These are phyloP conservation scores for Yasuhikotakia modesta DNA, from an alignment of 2,797 vertebrate species.

Conservation along the genomic window DNA sequence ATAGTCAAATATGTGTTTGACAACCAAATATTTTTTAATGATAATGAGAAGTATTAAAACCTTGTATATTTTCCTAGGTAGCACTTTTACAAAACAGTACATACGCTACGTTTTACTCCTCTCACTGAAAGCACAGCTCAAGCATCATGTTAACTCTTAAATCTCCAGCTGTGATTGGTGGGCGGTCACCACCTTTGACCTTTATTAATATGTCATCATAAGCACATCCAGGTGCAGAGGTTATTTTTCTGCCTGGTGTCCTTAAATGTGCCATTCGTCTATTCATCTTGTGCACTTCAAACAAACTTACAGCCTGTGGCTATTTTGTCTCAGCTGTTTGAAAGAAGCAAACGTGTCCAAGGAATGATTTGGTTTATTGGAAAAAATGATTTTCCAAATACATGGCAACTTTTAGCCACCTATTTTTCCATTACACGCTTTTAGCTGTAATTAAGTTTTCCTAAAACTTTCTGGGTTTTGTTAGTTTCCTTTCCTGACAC, in stretches of 20 bases:
- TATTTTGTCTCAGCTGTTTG: neutral
- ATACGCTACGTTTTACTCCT: neutral
- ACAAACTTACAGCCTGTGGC: constrained; percentile 18
- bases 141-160: neutral
- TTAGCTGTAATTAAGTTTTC: constrained; percentile 38
- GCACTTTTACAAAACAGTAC: neutral
- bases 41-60: neutral
- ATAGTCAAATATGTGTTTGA: constrained; percentile 27
- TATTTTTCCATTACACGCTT: constrained; percentile 49
- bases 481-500: neutral
- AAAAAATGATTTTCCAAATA: constrained; percentile 36
- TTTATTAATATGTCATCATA: constrained; percentile 32
- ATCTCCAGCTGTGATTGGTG: neutral
- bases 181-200: constrained; percentile 39
- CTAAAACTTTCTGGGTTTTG: constrained; percentile 18
- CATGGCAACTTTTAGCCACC: constrained; percentile 10
- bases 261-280: constrained; percentile 16
- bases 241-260: constrained; percentile 3
- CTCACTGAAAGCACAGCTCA: neutral
- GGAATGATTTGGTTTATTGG: neutral
- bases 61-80: neutral
- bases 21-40: constrained; percentile 1
- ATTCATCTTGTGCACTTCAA: constrained; percentile 1
- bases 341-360: neutral
- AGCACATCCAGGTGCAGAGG: constrained; percentile 48